phyloP scores from a whole-genome alignment of 2,113 vertebrate genomes.

The Dendropsophus ebraccatus region DNA sequence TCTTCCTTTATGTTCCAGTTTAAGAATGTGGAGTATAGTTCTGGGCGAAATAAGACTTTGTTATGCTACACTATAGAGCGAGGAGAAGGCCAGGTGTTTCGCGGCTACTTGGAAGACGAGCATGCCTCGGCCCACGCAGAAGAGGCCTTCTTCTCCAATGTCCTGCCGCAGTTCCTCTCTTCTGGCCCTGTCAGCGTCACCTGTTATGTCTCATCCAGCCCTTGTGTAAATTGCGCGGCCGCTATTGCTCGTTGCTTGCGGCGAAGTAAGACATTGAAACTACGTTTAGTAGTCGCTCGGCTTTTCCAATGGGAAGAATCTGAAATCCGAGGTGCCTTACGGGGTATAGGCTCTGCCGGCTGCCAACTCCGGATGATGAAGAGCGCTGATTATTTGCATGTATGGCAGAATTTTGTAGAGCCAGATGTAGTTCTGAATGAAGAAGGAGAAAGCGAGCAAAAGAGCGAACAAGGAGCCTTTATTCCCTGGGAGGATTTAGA shows the following conservation, averaged over 20 bases:
- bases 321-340: constrained; percentile 82
- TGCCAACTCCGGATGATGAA: constrained; percentile 93
- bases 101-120: constrained; percentile 92
- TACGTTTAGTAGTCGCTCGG: constrained; percentile 83
- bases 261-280: constrained; percentile 75
- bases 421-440: constrained; percentile 75
- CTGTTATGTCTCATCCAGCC: constrained; percentile 94
- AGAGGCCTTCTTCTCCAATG: constrained; percentile 85
- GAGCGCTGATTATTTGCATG: constrained; percentile 90
- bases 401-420: constrained; percentile 94
- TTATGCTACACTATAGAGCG: constrained; percentile 87
- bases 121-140: constrained; percentile 82
- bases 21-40: constrained; percentile 95
- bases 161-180: constrained; percentile 75
- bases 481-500: constrained; percentile 94
- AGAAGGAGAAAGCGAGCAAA: constrained; percentile 22
- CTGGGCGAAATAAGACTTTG: constrained; percentile 94
- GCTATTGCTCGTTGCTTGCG: constrained; percentile 77
- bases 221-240: constrained; percentile 80
- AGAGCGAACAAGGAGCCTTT: constrained; percentile 66
- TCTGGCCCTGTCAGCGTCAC: constrained; percentile 78
- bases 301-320: constrained; percentile 93
- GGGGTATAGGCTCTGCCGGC: constrained; percentile 78
- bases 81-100: constrained; percentile 69
- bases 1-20: constrained; percentile 93